These are phyloP conservation scores for Anoura caudifer DNA, from an alignment of 2,113 vertebrate genomes.

Conservation along the genomic window DNA sequence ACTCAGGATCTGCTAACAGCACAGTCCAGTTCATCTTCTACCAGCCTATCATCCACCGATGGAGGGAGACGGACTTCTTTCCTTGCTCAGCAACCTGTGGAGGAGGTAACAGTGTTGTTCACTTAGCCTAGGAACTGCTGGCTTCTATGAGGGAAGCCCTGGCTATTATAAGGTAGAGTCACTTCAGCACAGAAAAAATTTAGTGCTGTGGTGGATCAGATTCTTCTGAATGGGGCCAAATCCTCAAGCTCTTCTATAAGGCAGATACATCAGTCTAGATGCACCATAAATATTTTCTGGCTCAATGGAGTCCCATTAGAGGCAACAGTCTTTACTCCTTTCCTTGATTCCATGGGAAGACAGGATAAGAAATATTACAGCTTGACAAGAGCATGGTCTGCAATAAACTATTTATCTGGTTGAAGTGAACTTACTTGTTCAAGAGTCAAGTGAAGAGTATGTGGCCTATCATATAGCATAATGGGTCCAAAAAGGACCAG, in stretches of 20 bases:
- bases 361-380: neutral
- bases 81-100: slow-evolving; percentile 97
- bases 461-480: neutral
- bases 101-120: slow-evolving; percentile 86
- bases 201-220: too few relatives aligned
- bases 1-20: slow-evolving; percentile 85
- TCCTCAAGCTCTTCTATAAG: neutral
- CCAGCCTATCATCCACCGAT: slow-evolving; percentile 95
- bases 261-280: neutral
- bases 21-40: slow-evolving; percentile 96
- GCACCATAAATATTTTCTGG: neutral
- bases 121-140: neutral
- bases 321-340: neutral
- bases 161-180: fast-evolving
- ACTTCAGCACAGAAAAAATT: neutral
- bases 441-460: neutral
- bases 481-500: neutral
- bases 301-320: neutral
- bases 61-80: slow-evolving; percentile 98
- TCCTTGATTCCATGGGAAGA: neutral
- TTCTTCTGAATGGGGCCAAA: neutral
- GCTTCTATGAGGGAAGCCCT: neutral
- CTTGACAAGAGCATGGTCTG: neutral
- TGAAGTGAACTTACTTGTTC: neutral
- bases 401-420: neutral